Evolutionary conservation across 2,888 invertebrate genomes (phyloP).

Genomic region (Scelioninae gen. 1): DNA sequence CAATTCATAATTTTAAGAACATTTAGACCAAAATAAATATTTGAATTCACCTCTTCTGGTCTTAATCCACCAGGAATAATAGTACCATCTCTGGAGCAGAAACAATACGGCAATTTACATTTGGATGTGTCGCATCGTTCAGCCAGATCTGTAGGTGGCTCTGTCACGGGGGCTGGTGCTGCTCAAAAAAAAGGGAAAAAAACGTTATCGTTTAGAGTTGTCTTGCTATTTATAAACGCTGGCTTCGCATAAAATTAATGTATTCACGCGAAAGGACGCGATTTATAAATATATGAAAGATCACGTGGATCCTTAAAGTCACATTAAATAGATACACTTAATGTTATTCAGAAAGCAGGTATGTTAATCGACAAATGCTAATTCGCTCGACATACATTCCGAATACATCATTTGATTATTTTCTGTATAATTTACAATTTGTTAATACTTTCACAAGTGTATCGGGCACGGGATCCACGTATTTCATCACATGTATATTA

Average conservation of each 20-base stretch:
- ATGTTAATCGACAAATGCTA: conserved; percentile 68
- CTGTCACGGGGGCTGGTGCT: conserved; percentile 92
- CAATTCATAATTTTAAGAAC: no score
- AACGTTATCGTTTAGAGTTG: background rate
- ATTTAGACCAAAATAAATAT: background rate
- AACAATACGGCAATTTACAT: conserved; percentile 94
- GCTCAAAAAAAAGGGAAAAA: conserved; percentile 85
- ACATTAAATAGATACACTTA: conserved; percentile 34
- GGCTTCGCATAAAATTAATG: conserved; percentile 23
- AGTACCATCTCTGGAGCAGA: conserved; percentile 96
- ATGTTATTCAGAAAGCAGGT: conserved; percentile 64
- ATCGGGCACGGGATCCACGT: conserved; percentile 34
- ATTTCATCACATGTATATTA: conserved; percentile 35
- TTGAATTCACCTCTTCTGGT: conserved; percentile 89
- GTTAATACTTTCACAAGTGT: conserved; percentile 57
- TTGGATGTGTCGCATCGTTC: conserved; percentile 90
- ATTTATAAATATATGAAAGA: conserved; percentile 47
- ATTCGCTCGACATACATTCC: conserved; percentile 56
- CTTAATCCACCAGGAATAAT: conserved; percentile 93
- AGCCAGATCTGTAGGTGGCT: conserved; percentile 92
- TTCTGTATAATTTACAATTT: conserved; percentile 65
- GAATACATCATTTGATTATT: conserved; percentile 65
- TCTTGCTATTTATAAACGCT: conserved; percentile 30
- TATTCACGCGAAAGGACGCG: conserved; percentile 39
- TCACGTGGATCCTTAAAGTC: conserved; percentile 59